Evolutionary conservation across 1,140 invertebrate genomes (phyloP).

Genomic region (Sitophilus oryzae): DNA sequence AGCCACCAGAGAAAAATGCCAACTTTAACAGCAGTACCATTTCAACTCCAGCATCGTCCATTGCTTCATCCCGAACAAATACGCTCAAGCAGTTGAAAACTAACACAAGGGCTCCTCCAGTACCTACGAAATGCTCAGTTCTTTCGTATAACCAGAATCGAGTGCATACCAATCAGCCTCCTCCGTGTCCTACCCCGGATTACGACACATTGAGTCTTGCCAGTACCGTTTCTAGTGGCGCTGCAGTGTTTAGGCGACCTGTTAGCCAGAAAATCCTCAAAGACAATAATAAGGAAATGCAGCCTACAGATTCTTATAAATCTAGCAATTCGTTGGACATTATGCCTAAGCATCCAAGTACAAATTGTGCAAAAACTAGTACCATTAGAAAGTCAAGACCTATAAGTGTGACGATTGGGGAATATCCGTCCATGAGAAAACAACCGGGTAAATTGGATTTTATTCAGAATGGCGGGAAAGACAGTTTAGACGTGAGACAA

Average conservation of each 20-base stretch:
- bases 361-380: constrained; percentile 29
- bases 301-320: constrained; percentile 65
- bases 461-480: constrained; percentile 46
- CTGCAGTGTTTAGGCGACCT: no score
- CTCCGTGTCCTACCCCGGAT: constrained; percentile 58
- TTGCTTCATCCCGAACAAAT: constrained; percentile 13
- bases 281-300: constrained; percentile 58
- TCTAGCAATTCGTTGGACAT: constrained; percentile 55
- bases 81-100: constrained; percentile 26
- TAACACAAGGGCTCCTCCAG: constrained; percentile 44
- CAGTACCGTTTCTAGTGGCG: constrained; percentile 32
- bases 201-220: constrained; percentile 48
- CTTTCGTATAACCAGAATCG: constrained; percentile 26
- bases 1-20: constrained; percentile 15
- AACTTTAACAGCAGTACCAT: constrained; percentile 2
- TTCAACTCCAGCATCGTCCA: constrained; percentile 12
- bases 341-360: constrained; percentile 58
- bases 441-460: constrained; percentile 64
- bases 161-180: constrained; percentile 34
- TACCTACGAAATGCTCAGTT: constrained; percentile 41
- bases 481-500: constrained; percentile 25
- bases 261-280: constrained; percentile 36
- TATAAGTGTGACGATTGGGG: constrained; percentile 59
- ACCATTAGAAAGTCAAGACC: constrained; percentile 29
- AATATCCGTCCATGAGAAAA: constrained; percentile 54